Conservation (phyloP, 1,140 invertebrate species). For the Cyclina sinensis region DNA sequence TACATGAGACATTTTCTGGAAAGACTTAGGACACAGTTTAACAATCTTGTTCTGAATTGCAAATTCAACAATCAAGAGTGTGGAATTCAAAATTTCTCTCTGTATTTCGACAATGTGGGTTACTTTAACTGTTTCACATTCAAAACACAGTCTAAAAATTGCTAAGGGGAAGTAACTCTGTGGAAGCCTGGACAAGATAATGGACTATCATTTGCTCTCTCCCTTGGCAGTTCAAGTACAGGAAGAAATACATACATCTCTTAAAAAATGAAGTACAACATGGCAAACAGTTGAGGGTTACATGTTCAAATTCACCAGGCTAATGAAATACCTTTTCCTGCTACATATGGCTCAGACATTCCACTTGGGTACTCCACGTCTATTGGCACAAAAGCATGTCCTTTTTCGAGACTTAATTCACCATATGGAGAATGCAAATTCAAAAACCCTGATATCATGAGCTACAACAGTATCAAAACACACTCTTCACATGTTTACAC, state of each 20-base stretch:
- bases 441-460: constrained; percentile 64
- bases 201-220: constrained; percentile 82
- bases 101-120: constrained; percentile 80
- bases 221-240: constrained; percentile 81
- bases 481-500: constrained; percentile 81
- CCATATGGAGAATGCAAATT: constrained; percentile 83
- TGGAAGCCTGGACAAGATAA: constrained; percentile 82
- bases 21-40: constrained; percentile 76
- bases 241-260: constrained; percentile 78
- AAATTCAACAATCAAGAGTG: constrained; percentile 80
- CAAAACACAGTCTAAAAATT: constrained; percentile 75
- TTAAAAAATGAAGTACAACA: constrained; percentile 81
- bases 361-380: constrained; percentile 83
- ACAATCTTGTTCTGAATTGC: constrained; percentile 79
- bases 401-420: constrained; percentile 74
- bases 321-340: constrained; percentile 85
- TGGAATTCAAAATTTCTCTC: constrained; percentile 75
- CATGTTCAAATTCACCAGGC: constrained; percentile 86
- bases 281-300: constrained; percentile 83
- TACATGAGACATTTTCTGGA: constrained; percentile 80
- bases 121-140: constrained; percentile 84
- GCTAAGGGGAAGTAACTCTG: constrained; percentile 66
- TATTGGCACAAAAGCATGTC: constrained; percentile 79
- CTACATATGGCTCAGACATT: constrained; percentile 83
- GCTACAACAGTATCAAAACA: constrained; percentile 75